Conservation (phyloP, 2,113 vertebrate genomes). For the Tursiops truncatus region DNA sequence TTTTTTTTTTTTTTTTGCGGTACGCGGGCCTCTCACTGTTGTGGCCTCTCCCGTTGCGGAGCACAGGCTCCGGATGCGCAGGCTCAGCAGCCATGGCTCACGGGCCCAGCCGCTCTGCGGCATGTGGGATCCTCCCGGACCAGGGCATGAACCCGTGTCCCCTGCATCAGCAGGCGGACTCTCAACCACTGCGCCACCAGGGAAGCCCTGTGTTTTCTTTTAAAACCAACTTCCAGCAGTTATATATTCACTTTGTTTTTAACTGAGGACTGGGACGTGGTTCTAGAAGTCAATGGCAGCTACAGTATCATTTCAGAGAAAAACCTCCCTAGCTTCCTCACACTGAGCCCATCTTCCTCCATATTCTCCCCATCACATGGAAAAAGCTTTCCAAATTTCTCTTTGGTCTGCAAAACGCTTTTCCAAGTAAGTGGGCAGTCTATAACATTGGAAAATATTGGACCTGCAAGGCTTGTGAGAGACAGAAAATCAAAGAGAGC, state of each 20-base stretch:
- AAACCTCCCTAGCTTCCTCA: constrained; percentile 46
- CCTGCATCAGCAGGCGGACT: too few relatives aligned
- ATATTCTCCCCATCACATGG: neutral
- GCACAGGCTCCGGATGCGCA: too few relatives aligned
- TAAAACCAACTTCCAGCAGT: constrained; percentile 68
- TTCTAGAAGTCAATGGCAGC: constrained; percentile 55
- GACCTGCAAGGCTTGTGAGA: neutral
- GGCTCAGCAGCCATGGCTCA: too few relatives aligned
- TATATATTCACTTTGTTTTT: constrained; percentile 56
- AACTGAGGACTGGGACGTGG: neutral
- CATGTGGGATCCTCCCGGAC: too few relatives aligned
- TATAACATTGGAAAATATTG: neutral
- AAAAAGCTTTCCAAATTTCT: constrained; percentile 2
- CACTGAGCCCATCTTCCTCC: neutral
- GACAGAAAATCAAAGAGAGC: neutral
- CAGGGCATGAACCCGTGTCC: too few relatives aligned
- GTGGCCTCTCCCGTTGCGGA: too few relatives aligned
- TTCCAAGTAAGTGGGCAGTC: neutral
- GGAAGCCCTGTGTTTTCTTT: constrained; percentile 51
- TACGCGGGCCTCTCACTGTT: too few relatives aligned
- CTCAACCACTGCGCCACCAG: too few relatives aligned
- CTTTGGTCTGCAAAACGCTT: neutral
- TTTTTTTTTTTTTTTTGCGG: too few relatives aligned
- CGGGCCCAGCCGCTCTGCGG: too few relatives aligned
- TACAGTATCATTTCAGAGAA: constrained; percentile 62